Conservation (phyloP, 1,140 invertebrate genomes). For the Cydia strobilella region DNA sequence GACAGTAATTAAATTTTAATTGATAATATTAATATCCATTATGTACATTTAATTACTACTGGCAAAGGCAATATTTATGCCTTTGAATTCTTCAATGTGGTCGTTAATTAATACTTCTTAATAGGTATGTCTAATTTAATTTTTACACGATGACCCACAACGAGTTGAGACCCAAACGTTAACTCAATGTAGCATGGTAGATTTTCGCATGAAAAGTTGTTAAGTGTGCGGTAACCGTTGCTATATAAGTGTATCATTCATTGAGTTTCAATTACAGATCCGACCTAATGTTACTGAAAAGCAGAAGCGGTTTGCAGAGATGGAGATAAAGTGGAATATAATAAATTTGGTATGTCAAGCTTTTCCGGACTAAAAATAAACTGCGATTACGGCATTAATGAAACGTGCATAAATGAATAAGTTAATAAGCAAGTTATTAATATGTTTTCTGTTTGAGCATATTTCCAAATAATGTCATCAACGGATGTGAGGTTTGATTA, state of each 20-base stretch:
- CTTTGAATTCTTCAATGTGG: neutral
- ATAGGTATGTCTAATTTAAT: neutral
- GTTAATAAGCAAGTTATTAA: neutral
- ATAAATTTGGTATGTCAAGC: slow-evolving; percentile 47
- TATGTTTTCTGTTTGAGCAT: neutral
- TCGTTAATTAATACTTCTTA: neutral
- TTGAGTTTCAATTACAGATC: neutral
- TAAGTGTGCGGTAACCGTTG: neutral
- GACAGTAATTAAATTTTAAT: neutral
- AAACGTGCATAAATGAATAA: neutral
- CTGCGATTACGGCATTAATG: neutral
- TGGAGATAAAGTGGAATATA: slow-evolving; percentile 50
- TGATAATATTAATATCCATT: neutral
- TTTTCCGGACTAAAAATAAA: slow-evolving; percentile 53
- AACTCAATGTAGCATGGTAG: neutral
- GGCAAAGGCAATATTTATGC: neutral
- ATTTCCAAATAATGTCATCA: neutral
- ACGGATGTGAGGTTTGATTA: too few relatives aligned
- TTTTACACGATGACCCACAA: slow-evolving; percentile 1
- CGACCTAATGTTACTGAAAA: neutral
- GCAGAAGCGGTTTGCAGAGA: slow-evolving; percentile 2
- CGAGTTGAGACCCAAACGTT: too few relatives aligned
- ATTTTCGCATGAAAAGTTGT: neutral
- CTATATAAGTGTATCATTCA: neutral
- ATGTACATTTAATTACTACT: neutral